Base-by-base conservation (phyloP, 2,888 invertebrate genomes). In the Ectemnius cavifrons region DNA sequence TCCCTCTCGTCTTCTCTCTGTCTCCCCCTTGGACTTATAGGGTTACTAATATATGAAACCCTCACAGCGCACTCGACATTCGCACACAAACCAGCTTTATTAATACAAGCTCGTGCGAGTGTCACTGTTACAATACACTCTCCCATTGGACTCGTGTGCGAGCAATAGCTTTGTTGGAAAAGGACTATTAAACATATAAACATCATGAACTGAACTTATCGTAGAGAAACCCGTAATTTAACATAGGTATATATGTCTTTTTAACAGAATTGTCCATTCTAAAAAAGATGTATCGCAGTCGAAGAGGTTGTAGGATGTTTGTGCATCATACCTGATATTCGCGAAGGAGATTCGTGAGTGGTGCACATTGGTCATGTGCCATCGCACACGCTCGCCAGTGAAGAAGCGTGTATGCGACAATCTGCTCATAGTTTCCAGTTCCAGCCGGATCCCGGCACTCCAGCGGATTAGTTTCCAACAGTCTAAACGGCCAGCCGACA, bases 311-410 rank as follows among this genome's bases (percentile, higher is more conserved):
- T 11, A 37, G 1, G 5, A 1, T 37, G 8, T 23, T 23, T 23
- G 3, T 23, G 37, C 8, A 11, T 37, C 37, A 84, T 89, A 90
- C 90, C 89, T 90, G 80, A 89, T 87, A 13, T 84, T 83, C 56
- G 90, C 90, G 76, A 83, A 88, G 82, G 84, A 85, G 66, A 90
- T 87, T 59, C 87, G 90, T 18, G 85, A 85, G 49, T 86, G 89
- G 57, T 84, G 87, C 14, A 90, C 89, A 73, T 90, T 90, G 73
- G 85, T 89, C 90, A 90, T 90, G 78, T 90, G 90, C 90, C 90
- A 90, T 80, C 87, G 85, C 65, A 89, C 80, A 37, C 87, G 86
- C 59, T 88, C 89, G 67, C 86, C 88, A 37, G 88, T 85, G 71
- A 89, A 89, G 62, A 89, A 90, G 47, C 80, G 84, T 37, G 87